Percentiles rank a stretch among this genome's conserved stretches.
Evolutionary conservation across 2,113 vertebrate species (phyloP).

Genomic region (Rostratula benghalensis): DNA sequence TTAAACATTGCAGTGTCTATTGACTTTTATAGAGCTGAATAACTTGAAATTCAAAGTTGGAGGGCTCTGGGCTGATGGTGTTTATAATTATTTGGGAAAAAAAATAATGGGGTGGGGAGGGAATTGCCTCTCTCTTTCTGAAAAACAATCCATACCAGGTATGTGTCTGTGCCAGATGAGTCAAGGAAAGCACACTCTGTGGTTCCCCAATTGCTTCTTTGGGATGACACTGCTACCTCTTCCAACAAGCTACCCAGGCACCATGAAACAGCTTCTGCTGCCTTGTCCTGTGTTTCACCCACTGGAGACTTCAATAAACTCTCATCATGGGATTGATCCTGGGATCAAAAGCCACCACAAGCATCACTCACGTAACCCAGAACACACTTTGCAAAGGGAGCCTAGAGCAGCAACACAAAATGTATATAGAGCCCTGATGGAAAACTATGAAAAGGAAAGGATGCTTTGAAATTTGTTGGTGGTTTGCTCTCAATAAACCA

Average conservation of each 20-base stretch:
- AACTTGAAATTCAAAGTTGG: not conserved
- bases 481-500: conserved; percentile 36
- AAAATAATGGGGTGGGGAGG: not conserved
- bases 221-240: not conserved
- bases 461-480: conserved; percentile 29
- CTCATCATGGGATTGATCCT: not conserved
- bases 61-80: not conserved
- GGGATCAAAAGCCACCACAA: conserved; percentile 40
- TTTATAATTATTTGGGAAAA: not conserved
- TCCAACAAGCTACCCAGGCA: not conserved
- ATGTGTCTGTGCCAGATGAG: not conserved
- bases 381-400: not conserved
- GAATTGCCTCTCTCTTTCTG: not conserved
- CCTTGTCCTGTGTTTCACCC: not conserved
- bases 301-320: conserved; percentile 41
- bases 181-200: not conserved
- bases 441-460: conserved; percentile 34
- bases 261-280: conserved; percentile 27
- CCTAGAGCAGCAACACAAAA: not conserved
- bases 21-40: not conserved
- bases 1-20: not conserved
- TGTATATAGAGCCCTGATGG: not conserved
- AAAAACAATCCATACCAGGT: not conserved
- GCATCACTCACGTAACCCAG: not conserved
- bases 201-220: not conserved